phyloP scores from a whole-genome alignment of 2,797 vertebrate species.

The Trachurus trachurus region DNA sequence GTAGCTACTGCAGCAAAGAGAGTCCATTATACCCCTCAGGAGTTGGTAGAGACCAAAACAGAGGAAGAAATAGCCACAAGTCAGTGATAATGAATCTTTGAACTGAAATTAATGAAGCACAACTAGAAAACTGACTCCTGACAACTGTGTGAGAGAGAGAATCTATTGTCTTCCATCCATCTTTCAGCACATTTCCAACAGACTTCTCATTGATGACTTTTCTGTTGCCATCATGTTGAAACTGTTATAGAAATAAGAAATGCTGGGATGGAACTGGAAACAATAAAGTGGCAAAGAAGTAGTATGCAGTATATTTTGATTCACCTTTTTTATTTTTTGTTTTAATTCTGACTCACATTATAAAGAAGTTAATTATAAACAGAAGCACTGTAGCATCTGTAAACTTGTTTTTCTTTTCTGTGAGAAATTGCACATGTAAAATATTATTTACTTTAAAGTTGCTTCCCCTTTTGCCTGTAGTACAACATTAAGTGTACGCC shows the following conservation, averaged over 20 bases:
- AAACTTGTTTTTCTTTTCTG: neutral
- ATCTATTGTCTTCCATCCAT: too few relatives aligned
- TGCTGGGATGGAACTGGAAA: neutral
- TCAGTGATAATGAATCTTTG: too few relatives aligned
- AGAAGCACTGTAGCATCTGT: neutral
- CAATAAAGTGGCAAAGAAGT: neutral
- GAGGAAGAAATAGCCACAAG: too few relatives aligned
- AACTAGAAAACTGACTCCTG: too few relatives aligned
- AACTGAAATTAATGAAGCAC: too few relatives aligned
- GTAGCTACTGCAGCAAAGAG: too few relatives aligned
- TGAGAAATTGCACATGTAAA: neutral
- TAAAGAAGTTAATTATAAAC: neutral
- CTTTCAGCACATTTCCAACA: too few relatives aligned
- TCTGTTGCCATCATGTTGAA: too few relatives aligned
- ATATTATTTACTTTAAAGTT: neutral
- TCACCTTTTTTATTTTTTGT: neutral
- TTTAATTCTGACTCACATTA: neutral
- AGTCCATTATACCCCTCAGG: too few relatives aligned
- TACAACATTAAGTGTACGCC: neutral
- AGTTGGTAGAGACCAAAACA: too few relatives aligned
- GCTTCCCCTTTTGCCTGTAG: conserved; percentile 4
- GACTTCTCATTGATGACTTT: too few relatives aligned
- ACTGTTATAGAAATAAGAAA: neutral
- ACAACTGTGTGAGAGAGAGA: too few relatives aligned
- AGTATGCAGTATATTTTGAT: neutral